phyloP scores from a whole-genome alignment of 2,113 vertebrate species.

The Tricholaema leucomelas region DNA sequence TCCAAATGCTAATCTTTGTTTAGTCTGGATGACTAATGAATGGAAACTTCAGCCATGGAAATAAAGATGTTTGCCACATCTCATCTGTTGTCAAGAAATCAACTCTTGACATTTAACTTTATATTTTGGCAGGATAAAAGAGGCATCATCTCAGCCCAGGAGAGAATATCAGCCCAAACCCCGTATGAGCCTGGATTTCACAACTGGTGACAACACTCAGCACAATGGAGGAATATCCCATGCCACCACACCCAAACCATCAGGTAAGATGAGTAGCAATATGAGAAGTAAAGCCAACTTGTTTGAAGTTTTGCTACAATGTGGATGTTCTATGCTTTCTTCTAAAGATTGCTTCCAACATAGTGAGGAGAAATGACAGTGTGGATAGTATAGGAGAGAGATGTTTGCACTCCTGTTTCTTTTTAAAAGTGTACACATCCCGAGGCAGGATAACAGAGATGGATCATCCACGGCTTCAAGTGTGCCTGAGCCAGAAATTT shows the following conservation, averaged over 20 bases:
- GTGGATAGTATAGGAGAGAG: not conserved
- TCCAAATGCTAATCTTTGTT: not conserved
- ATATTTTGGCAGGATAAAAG: conserved; percentile 86
- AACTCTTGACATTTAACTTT: not conserved
- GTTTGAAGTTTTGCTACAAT: not conserved
- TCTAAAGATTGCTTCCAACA: not conserved
- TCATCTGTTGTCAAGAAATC: not conserved
- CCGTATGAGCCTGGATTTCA: conserved; percentile 89
- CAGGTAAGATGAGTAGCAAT: conserved; percentile 77
- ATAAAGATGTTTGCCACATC: not conserved
- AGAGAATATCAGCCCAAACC: conserved; percentile 92
- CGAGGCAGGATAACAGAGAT: not conserved
- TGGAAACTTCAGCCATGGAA: not conserved
- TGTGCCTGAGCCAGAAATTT: not conserved
- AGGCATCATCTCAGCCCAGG: conserved; percentile 86
- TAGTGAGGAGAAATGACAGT: not conserved
- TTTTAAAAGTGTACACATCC: not conserved
- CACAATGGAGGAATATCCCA: conserved; percentile 92
- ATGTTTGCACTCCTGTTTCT: not conserved
- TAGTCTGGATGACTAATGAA: not conserved
- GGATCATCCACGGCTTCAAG: not conserved
- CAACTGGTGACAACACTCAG: conserved; percentile 82
- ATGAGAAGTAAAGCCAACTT: not conserved
- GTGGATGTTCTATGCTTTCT: not conserved
- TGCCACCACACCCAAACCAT: conserved; percentile 84